Base-by-base conservation (phyloP, 2,888 invertebrate species). In the Caenorhabditis wallacei region DNA sequence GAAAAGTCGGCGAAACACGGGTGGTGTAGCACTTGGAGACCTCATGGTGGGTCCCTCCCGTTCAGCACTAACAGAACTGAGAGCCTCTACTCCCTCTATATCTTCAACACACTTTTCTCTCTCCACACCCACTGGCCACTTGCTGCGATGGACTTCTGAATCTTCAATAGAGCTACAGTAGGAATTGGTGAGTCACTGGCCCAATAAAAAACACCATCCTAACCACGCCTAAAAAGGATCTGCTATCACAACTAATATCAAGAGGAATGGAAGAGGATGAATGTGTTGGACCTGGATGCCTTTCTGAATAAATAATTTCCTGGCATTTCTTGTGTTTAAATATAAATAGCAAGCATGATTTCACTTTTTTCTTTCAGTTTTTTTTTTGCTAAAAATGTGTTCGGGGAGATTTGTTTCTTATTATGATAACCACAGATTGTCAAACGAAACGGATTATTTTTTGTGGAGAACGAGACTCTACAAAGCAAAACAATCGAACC, bases 101-200 rank as follows among this genome's bases (percentile, higher is more conserved):
- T 30, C 64, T 56, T 13, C 48, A 22, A 11, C 51, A 51, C 20
- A 10, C 64, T 22, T 54, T 40, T 16, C 30, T 20, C 46, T 43
- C 56, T 43, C 26, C 66, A 37, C 64, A 51, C 37, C 59, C 59
- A 68, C 24, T 61, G 76, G 68, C 63, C 69, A 63, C 69, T 76
- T 76, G 68, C 69, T 76, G 69, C 54, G 24, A 20, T 53, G 69
- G 63, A 63, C 53, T 78, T 78, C 78, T 69, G 54, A 78, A 78
- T 69, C 61, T 69, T 46, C 54, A 76, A 8, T 26, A 43, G 61
- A 78, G 61, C 63, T 78, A 78, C 78, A 69, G 78, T 78, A 78
- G 78, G 69, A 69, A 43, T 43, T 30, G 69, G 69, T 78, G 69
- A 78, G 78, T 78, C 63, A 78, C 11, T 51, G 59, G 43, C n/a